Evolutionary conservation across 2,888 invertebrate species (phyloP).

Genomic region (Scaptomyza reducta): DNA sequence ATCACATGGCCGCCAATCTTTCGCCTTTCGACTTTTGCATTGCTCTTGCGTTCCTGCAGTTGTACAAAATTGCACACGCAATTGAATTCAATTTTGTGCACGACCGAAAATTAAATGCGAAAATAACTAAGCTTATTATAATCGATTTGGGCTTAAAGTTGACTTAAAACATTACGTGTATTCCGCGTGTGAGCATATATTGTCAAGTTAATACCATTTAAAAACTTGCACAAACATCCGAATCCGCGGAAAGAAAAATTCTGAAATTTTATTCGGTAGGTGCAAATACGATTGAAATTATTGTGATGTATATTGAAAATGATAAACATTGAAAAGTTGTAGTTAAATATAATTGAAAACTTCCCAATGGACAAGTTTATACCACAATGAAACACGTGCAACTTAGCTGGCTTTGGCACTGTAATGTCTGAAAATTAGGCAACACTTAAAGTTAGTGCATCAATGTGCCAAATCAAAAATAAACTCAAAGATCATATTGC

Average conservation of each 20-base stretch:
- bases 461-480: not conserved
- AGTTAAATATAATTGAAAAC: not conserved
- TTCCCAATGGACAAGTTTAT: not conserved
- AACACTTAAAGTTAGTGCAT: not conserved
- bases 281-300: constrained; percentile 2
- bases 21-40: constrained; percentile 63
- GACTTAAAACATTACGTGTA: constrained; percentile 58
- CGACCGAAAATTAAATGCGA: constrained; percentile 18
- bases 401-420: constrained; percentile 20
- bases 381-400: constrained; percentile 1
- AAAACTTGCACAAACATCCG: constrained; percentile 7
- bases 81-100: constrained; percentile 50
- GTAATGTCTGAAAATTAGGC: not conserved
- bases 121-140: constrained; percentile 10
- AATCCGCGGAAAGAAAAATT: not conserved
- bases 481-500: not conserved
- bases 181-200: constrained; percentile 21
- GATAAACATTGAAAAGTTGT: not conserved
- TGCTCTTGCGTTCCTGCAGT: constrained; percentile 28
- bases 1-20: constrained; percentile 71
- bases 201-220: not conserved
- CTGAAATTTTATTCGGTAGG: constrained; percentile 8
- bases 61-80: constrained; percentile 20
- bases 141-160: constrained; percentile 49
- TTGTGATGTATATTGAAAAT: not conserved